Conservation (phyloP, 1,140 invertebrate species). For the Chlorops oryzae region DNA sequence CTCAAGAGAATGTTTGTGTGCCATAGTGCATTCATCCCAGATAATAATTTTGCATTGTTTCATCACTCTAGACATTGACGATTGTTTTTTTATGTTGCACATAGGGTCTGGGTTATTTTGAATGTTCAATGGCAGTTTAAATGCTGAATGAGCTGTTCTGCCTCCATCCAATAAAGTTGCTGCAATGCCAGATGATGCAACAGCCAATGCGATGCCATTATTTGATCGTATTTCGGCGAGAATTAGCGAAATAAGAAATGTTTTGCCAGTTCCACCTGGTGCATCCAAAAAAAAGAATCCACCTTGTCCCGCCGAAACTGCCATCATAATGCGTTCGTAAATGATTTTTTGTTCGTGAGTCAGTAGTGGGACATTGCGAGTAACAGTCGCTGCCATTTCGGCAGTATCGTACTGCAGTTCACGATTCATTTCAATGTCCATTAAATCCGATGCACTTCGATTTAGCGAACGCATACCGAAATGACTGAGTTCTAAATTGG, state of each 20-base stretch:
- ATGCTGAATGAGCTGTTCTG: slow-evolving; percentile 5
- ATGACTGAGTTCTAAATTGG: slow-evolving; percentile 22
- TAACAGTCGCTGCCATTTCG: slow-evolving; percentile 10
- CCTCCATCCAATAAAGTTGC: slow-evolving; percentile 9
- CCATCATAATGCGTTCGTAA: slow-evolving; percentile 18
- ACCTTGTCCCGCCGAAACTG: slow-evolving; percentile 11
- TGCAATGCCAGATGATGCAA: too few species aligned
- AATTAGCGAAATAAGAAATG: too few species aligned
- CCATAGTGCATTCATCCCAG: too few species aligned
- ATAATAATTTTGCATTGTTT: slow-evolving; percentile 5
- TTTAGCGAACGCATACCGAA: slow-evolving; percentile 36
- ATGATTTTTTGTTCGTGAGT: slow-evolving; percentile 18
- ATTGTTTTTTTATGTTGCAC: slow-evolving; percentile 14
- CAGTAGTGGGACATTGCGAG: slow-evolving; percentile 10
- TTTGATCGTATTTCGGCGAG: slow-evolving; percentile 14
- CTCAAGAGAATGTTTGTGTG: slow-evolving; percentile 8
- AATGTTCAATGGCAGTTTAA: slow-evolving; percentile 5
- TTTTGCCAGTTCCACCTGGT: slow-evolving; percentile 4
- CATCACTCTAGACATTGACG: slow-evolving; percentile 1
- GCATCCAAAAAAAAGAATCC: slow-evolving; percentile 4
- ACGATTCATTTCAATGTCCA: slow-evolving; percentile 25
- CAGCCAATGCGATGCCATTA: slow-evolving; percentile 12
- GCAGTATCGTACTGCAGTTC: slow-evolving; percentile 22
- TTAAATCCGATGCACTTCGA: slow-evolving; percentile 25
- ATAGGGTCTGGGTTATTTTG: slow-evolving; percentile 9